Evolutionary conservation across 2,113 vertebrate species (phyloP).

Genomic region (Chaenogobius annularis): DNA sequence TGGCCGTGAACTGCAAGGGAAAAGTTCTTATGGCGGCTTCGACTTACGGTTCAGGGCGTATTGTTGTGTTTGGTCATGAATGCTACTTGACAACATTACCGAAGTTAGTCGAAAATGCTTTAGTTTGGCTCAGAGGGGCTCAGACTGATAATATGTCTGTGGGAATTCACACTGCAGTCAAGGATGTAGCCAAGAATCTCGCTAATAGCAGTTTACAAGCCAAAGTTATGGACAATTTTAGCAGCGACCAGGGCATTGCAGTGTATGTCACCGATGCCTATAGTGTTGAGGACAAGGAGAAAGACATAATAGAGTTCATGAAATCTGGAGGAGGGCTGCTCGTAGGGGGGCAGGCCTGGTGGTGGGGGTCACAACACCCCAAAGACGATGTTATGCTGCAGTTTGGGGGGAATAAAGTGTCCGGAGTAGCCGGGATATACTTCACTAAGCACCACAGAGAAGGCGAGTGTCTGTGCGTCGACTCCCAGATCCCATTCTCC

Average conservation of each 20-base stretch:
- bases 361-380: slow-evolving; percentile 76
- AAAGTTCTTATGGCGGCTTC: slow-evolving; percentile 79
- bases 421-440: slow-evolving; percentile 85
- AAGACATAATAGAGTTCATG: slow-evolving; percentile 79
- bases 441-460: slow-evolving; percentile 77
- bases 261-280: slow-evolving; percentile 84
- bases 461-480: slow-evolving; percentile 73
- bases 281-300: slow-evolving; percentile 46
- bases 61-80: slow-evolving; percentile 86
- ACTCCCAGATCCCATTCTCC: slow-evolving; percentile 81
- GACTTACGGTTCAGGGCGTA: slow-evolving; percentile 77
- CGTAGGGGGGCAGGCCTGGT: slow-evolving; percentile 85
- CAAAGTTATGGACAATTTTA: slow-evolving; percentile 57
- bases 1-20: slow-evolving; percentile 70
- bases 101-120: slow-evolving; percentile 80
- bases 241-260: slow-evolving; percentile 54
- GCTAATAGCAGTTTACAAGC: slow-evolving; percentile 41
- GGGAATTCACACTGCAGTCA: slow-evolving; percentile 70
- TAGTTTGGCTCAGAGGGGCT: slow-evolving; percentile 83
- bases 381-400: slow-evolving; percentile 74
- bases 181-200: slow-evolving; percentile 73
- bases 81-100: slow-evolving; percentile 75
- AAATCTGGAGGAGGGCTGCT: slow-evolving; percentile 85
- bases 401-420: slow-evolving; percentile 87
- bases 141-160: slow-evolving; percentile 53